phyloP scores from a whole-genome alignment of 1,140 invertebrate species.

The Aphidius ervi region DNA sequence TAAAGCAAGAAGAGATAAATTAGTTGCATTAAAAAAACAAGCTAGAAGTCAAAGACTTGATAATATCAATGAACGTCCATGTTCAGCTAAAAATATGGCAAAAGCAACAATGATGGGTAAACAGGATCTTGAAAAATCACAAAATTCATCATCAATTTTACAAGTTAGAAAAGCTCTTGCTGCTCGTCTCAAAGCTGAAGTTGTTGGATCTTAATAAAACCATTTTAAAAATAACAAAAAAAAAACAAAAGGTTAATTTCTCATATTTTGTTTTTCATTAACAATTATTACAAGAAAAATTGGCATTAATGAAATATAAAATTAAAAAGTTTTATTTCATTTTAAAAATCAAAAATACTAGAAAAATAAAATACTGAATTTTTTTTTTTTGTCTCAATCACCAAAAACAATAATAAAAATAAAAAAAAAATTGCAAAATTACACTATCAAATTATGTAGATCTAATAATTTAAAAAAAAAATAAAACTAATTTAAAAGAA shows the following conservation, averaged over 20 bases:
- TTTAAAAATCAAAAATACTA: too few species aligned
- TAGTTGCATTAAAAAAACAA: conserved; percentile 82
- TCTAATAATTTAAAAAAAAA: too few species aligned
- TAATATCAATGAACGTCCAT: conserved; percentile 44
- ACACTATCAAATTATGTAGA: too few species aligned
- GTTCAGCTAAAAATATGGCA: conserved; percentile 44
- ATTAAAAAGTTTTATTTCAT: too few species aligned
- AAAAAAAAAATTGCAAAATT: too few species aligned
- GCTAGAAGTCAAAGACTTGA: conserved; percentile 74
- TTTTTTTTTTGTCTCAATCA: too few species aligned
- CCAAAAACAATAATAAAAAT: too few species aligned
- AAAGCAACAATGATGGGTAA: conserved; percentile 45
- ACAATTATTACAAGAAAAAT: background rate
- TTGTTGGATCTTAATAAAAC: conserved; percentile 50
- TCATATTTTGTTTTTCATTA: too few species aligned
- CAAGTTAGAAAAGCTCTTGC: conserved; percentile 78
- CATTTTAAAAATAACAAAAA: background rate
- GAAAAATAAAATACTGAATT: too few species aligned
- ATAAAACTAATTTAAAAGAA: too few species aligned
- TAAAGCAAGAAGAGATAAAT: conserved; percentile 81
- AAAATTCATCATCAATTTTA: conserved; percentile 57
- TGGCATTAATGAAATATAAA: too few species aligned
- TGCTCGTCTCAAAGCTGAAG: conserved; percentile 77
- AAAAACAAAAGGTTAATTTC: too few species aligned
- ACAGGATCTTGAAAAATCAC: conserved; percentile 33